These are phyloP conservation scores for Elaeidobius kamerunicus DNA, from an alignment of 2,888 invertebrate species.

Conservation along the genomic window DNA sequence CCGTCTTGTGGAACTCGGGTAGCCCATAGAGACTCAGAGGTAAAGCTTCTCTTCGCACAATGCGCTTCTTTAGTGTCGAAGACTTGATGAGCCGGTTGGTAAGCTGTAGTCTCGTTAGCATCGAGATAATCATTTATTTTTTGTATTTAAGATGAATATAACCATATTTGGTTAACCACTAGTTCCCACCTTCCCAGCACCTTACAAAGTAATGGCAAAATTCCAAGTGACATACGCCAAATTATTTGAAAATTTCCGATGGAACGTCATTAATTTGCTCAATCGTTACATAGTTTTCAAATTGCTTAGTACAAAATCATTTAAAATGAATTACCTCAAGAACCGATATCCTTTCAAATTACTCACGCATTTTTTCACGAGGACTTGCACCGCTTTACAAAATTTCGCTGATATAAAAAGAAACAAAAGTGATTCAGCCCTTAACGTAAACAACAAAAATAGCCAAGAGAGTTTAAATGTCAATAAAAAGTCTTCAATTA, in stretches of 20 bases:
- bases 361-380: slow-evolving; percentile 29
- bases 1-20: no score
- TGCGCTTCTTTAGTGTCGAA: no score
- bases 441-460: background rate
- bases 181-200: no score
- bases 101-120: no score
- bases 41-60: no score
- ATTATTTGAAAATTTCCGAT: background rate
- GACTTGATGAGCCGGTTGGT: no score
- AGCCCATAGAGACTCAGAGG: no score
- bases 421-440: slow-evolving; percentile 29
- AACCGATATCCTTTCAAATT: slow-evolving; percentile 31
- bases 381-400: slow-evolving; percentile 15
- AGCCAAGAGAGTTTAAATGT: slow-evolving; percentile 5
- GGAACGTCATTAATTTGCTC: background rate
- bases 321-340: slow-evolving; percentile 30
- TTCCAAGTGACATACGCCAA: no score
- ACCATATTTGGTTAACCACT: no score
- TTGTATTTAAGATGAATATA: no score
- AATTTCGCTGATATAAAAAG: slow-evolving; percentile 22
- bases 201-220: no score
- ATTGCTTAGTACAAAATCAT: background rate
- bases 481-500: slow-evolving; percentile 2
- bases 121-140: no score
- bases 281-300: background rate